Evolutionary conservation across 2,113 vertebrate species (phyloP).

Genomic region (Colinus virginianus): DNA sequence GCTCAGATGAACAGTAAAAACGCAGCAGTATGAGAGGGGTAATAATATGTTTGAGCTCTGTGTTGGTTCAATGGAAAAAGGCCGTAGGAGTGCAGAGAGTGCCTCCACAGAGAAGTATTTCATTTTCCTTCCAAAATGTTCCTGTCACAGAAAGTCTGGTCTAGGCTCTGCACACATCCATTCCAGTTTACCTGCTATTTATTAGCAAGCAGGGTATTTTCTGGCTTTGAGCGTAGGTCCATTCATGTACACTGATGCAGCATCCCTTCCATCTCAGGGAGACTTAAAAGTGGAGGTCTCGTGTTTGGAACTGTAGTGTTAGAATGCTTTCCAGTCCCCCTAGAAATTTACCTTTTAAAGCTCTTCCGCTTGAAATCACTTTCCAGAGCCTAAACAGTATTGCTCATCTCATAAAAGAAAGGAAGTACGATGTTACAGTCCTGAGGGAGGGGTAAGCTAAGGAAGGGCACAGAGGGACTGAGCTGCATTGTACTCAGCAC

Average conservation of each 20-base stretch:
- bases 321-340: not conserved
- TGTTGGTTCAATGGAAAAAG: not conserved
- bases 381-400: not conserved
- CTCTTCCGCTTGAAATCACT: not conserved
- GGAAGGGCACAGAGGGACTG: not conserved
- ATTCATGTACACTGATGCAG: not conserved
- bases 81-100: not conserved
- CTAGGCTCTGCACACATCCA: not conserved
- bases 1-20: not conserved
- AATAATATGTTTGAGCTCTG: not conserved
- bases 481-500: not conserved
- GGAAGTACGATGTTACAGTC: not conserved
- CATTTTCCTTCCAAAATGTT: not conserved
- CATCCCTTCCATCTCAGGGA: not conserved
- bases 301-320: not conserved
- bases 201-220: not conserved
- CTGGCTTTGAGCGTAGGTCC: not conserved
- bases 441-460: not conserved
- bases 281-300: not conserved
- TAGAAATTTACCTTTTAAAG: not conserved
- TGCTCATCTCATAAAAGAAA: not conserved
- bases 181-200: not conserved
- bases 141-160: not conserved
- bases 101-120: not conserved
- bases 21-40: not conserved